Conservation (phyloP, 2,888 invertebrate species). For the Apotomis capreana region DNA sequence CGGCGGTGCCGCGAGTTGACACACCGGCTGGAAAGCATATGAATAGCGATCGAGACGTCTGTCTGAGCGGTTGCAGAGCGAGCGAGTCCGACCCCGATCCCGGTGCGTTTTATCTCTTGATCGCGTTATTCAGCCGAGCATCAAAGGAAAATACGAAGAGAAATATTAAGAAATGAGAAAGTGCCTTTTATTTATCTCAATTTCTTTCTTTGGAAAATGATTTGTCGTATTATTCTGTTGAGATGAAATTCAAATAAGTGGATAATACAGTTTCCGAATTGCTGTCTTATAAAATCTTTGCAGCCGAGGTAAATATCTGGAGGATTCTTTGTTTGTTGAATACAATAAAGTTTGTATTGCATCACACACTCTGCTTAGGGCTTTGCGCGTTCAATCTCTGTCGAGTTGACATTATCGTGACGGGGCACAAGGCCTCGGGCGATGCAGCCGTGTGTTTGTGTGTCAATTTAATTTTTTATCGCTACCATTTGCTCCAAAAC, state of each 20-base stretch:
- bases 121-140: conserved; percentile 79
- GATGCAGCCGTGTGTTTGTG: conserved; percentile 64
- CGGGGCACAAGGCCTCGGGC: conserved; percentile 58
- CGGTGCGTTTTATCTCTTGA: conserved; percentile 78
- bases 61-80: conserved; percentile 63
- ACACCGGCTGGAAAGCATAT: conserved; percentile 37
- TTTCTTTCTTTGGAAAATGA: conserved; percentile 63
- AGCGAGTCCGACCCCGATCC: conserved; percentile 61
- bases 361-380: not conserved
- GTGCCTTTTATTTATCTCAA: conserved; percentile 68
- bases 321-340: not conserved
- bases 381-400: conserved; percentile 10
- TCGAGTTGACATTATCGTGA: conserved; percentile 52
- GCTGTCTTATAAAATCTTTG: conserved; percentile 22
- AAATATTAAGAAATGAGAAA: conserved; percentile 72
- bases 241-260: conserved; percentile 44
- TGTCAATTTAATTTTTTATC: conserved; percentile 73
- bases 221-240: conserved; percentile 52
- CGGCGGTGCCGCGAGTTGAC: conserved; percentile 6
- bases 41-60: conserved; percentile 58
- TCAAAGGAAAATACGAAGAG: conserved; percentile 75
- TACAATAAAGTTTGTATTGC: conserved; percentile 1
- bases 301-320: not conserved
- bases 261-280: conserved; percentile 43
- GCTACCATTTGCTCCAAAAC: conserved; percentile 66